phyloP scores from a whole-genome alignment of 2,113 vertebrate genomes.

The Arenaria interpres region DNA sequence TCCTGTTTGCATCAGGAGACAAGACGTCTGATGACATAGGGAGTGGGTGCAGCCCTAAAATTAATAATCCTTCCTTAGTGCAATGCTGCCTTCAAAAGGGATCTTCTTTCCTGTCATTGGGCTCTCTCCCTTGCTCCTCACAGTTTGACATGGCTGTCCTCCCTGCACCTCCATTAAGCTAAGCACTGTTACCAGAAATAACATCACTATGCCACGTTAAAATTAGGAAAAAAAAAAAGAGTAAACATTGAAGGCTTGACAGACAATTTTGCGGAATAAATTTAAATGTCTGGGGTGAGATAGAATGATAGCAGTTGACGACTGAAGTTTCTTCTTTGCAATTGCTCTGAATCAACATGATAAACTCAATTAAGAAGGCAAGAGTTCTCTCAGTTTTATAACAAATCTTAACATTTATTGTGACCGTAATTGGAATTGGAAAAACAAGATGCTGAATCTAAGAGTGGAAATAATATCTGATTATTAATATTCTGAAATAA shows the following conservation, averaged over 20 bases:
- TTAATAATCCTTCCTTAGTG: neutral
- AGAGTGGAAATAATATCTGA: neutral
- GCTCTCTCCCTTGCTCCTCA: neutral
- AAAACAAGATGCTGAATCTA: neutral
- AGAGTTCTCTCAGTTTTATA: neutral
- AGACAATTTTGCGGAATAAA: neutral
- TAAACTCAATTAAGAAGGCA: neutral
- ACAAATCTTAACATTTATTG: neutral
- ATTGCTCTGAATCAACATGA: neutral
- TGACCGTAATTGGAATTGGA: neutral
- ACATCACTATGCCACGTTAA: neutral
- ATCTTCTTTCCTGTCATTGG: neutral
- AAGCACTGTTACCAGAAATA: neutral
- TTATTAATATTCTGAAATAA: neutral
- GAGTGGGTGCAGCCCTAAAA: neutral
- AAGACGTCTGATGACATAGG: neutral
- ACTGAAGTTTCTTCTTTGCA: neutral
- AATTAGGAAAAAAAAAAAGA: neutral
- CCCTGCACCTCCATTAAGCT: neutral
- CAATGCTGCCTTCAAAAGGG: neutral
- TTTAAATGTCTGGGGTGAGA: neutral
- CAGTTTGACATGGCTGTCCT: neutral
- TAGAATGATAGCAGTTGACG: neutral
- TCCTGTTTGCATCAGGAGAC: neutral
- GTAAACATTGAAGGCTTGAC: neutral